phyloP scores from a whole-genome alignment of 2,888 invertebrate species.

The Rhagium mordax region DNA sequence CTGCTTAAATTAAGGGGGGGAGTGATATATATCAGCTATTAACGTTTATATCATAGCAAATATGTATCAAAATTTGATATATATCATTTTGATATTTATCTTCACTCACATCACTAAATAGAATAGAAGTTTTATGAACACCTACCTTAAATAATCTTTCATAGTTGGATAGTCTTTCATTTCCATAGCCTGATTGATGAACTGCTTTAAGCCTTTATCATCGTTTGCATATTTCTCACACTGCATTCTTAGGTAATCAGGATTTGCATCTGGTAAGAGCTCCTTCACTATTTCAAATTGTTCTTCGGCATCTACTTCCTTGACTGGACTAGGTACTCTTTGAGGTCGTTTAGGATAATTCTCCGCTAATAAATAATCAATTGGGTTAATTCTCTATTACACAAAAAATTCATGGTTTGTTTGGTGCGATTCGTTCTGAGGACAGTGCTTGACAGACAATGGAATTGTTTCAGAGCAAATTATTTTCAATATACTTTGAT shows the following conservation, averaged over 20 bases:
- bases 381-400: too few species aligned
- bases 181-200: conserved; percentile 56
- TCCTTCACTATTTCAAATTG: conserved; percentile 56
- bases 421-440: too few species aligned
- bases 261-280: conserved; percentile 61
- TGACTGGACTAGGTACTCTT: conserved; percentile 36
- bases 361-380: conserved; percentile 30
- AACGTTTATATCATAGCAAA: too few species aligned
- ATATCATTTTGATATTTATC: too few species aligned
- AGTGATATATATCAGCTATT: too few species aligned
- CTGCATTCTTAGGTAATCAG: conserved; percentile 53
- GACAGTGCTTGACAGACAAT: too few species aligned
- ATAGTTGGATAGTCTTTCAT: conserved; percentile 59
- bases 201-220: conserved; percentile 51
- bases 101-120: too few species aligned
- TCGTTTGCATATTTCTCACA: conserved; percentile 51
- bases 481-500: too few species aligned
- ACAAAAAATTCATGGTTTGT: too few species aligned
- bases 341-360: conserved; percentile 58
- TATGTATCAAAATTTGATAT: too few species aligned
- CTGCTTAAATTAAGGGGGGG: too few species aligned
- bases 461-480: too few species aligned
- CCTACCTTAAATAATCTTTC: conserved; percentile 55
- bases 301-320: conserved; percentile 53
- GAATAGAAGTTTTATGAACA: neutral